These are phyloP conservation scores for Danionella dracula DNA, from an alignment of 2,797 vertebrate genomes.

Conservation along the genomic window DNA sequence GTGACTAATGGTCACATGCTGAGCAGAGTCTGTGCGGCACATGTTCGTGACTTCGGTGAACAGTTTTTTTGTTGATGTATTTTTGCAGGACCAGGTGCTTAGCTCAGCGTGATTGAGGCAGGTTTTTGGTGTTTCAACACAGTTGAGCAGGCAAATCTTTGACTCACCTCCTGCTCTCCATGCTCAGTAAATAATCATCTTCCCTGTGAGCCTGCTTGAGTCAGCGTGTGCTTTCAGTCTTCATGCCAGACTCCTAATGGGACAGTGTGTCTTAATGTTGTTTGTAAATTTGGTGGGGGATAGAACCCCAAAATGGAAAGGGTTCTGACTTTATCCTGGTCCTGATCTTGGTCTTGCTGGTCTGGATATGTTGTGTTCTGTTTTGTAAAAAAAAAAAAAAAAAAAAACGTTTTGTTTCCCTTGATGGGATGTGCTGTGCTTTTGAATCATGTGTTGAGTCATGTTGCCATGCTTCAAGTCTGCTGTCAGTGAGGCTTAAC, in stretches of 20 bases:
- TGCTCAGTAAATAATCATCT: slow-evolving; percentile 18
- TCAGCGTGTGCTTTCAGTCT: neutral
- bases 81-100: slow-evolving; percentile 5
- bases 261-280: neutral
- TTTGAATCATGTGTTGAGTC: too few species aligned
- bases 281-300: too few species aligned
- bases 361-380: too few species aligned
- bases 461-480: too few species aligned
- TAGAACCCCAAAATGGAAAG: too few species aligned
- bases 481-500: too few species aligned
- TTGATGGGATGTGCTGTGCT: too few species aligned
- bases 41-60: neutral
- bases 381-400: too few species aligned
- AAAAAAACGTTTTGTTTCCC: too few species aligned
- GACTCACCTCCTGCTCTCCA: slow-evolving; percentile 14
- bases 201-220: neutral
- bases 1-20: neutral
- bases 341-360: too few species aligned
- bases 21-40: neutral
- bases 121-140: slow-evolving; percentile 3
- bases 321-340: too few species aligned
- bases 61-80: slow-evolving; percentile 7
- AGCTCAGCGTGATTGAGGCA: slow-evolving; percentile 1
- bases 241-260: neutral
- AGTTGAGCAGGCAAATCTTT: slow-evolving; percentile 24